Conservation (phyloP, 2,888 invertebrate genomes). For the Drosophila tripunctata region DNA sequence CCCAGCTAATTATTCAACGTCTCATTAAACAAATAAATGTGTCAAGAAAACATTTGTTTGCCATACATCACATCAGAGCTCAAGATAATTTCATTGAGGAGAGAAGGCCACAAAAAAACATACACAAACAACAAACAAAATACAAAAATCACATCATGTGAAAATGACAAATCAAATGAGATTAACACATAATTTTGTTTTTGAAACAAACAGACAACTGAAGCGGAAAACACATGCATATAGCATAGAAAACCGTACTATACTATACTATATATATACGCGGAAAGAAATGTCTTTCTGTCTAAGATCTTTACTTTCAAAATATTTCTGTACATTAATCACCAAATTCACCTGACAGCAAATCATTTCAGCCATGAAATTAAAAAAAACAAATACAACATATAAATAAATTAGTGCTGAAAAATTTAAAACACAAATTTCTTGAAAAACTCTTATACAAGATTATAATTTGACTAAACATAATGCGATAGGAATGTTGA, state of each 20-base stretch:
- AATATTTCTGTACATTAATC: slow-evolving; percentile 55
- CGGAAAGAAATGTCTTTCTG: slow-evolving; percentile 5
- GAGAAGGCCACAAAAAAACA: slow-evolving; percentile 43
- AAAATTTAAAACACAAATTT: slow-evolving; percentile 13
- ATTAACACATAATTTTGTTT: slow-evolving; percentile 70
- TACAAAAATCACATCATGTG: slow-evolving; percentile 68
- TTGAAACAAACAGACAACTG: slow-evolving; percentile 43
- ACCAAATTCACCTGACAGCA: slow-evolving; percentile 66
- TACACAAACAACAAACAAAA: neutral
- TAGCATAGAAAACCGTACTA: neutral
- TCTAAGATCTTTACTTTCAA: slow-evolving; percentile 33
- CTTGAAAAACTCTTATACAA: neutral
- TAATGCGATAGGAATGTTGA: neutral
- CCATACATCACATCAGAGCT: slow-evolving; percentile 49
- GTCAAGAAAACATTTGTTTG: slow-evolving; percentile 64
- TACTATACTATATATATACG: neutral
- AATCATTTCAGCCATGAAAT: slow-evolving; percentile 60
- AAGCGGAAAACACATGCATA: slow-evolving; percentile 18
- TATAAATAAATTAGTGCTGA: slow-evolving; percentile 62
- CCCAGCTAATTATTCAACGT: slow-evolving; percentile 73
- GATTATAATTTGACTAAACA: neutral
- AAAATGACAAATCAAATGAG: slow-evolving; percentile 76
- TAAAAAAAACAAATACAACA: slow-evolving; percentile 50
- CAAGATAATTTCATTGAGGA: slow-evolving; percentile 44
- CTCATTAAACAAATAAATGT: slow-evolving; percentile 68